phyloP scores from a whole-genome alignment of 2,888 invertebrate genomes.

The Mechanitis mazaeus region DNA sequence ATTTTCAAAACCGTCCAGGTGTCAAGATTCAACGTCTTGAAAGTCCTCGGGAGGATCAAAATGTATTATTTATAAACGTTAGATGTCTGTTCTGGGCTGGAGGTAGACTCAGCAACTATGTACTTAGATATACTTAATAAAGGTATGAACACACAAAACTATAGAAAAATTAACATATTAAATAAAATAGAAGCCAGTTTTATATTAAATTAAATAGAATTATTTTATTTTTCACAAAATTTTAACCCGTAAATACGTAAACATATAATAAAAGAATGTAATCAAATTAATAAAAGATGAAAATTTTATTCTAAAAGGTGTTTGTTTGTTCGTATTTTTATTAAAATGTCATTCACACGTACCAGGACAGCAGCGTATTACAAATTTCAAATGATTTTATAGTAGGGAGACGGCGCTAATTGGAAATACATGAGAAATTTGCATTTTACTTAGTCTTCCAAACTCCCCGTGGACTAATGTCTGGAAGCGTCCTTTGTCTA shows the following conservation, averaged over 20 bases:
- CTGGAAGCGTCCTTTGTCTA: slow-evolving; percentile 34
- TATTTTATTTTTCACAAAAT: too few relatives aligned
- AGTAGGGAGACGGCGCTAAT: slow-evolving; percentile 48
- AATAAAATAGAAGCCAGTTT: too few relatives aligned
- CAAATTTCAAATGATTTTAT: slow-evolving; percentile 37
- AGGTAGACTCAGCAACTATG: slow-evolving; percentile 30
- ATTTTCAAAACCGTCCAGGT: slow-evolving; percentile 35
- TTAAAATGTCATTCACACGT: slow-evolving; percentile 3
- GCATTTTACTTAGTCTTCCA: slow-evolving; percentile 68
- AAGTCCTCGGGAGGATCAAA: slow-evolving; percentile 44
- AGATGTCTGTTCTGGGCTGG: slow-evolving; percentile 33
- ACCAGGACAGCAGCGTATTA: slow-evolving; percentile 6
- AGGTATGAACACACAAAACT: slow-evolving; percentile 14
- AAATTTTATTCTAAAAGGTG: background rate
- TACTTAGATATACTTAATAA: slow-evolving; percentile 16
- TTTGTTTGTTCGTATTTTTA: background rate
- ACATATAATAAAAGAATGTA: too few relatives aligned
- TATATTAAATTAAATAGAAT: too few relatives aligned
- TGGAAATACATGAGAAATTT: slow-evolving; percentile 71
- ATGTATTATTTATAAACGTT: slow-evolving; percentile 57
- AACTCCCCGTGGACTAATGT: slow-evolving; percentile 47
- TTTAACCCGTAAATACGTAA: too few relatives aligned
- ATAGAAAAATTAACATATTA: too few relatives aligned
- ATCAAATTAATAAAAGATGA: too few relatives aligned
- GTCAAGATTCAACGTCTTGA: slow-evolving; percentile 33